phyloP scores from a whole-genome alignment of 1,140 invertebrate species.

The Bombus vancouverensis region DNA sequence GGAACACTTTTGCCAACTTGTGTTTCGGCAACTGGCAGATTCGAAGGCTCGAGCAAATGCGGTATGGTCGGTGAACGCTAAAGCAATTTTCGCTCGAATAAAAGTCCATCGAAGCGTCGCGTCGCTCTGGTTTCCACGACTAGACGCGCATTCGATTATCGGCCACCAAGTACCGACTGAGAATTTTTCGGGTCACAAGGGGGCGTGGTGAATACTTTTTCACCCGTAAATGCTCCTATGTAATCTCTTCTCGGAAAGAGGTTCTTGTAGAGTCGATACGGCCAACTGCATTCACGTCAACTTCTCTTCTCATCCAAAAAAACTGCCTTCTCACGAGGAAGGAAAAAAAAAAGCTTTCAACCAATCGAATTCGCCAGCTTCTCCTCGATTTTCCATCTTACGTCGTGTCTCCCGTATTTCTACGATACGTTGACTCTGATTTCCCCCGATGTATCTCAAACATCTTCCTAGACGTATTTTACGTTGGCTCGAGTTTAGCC shows the following conservation, averaged over 20 bases:
- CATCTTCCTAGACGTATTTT: too few relatives aligned
- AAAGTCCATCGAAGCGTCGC: conserved; percentile 15
- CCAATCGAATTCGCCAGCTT: too few relatives aligned
- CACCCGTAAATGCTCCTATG: not conserved
- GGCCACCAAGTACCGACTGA: not conserved
- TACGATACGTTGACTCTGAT: not conserved
- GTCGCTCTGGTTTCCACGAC: not conserved
- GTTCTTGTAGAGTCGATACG: not conserved
- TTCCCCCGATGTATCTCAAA: not conserved
- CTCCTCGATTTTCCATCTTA: too few relatives aligned
- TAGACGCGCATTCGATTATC: conserved; percentile 15
- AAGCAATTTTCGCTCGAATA: conserved; percentile 3
- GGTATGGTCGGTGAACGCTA: not conserved
- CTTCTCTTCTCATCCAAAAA: not conserved
- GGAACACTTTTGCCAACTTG: not conserved
- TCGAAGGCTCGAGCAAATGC: not conserved
- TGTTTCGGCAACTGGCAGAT: not conserved
- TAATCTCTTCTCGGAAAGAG: not conserved
- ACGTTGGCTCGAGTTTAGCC: too few relatives aligned
- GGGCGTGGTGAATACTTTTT: conserved; percentile 15
- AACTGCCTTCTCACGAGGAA: not conserved
- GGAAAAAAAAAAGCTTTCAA: not conserved
- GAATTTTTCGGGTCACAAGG: conserved; percentile 14
- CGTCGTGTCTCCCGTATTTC: not conserved
- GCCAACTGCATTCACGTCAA: not conserved